Percentiles rank a stretch among this genome's conserved stretches.
Conservation (phyloP, 2,113 vertebrate species). For the Aptenodytes forsteri region DNA sequence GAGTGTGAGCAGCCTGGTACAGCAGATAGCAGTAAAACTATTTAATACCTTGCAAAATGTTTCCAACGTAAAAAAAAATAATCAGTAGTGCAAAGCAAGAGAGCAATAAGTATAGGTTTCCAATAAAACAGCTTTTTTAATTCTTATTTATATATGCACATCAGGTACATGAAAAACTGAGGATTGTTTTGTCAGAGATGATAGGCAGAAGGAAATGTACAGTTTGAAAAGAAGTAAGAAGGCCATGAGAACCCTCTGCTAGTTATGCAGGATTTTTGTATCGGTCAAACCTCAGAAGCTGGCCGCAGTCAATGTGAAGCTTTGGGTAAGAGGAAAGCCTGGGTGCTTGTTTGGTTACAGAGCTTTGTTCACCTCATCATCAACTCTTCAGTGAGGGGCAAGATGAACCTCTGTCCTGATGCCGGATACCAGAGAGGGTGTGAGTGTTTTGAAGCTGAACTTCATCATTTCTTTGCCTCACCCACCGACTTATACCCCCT, state of each 20-base stretch:
- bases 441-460: background rate
- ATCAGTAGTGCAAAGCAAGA: background rate
- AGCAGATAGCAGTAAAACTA: background rate
- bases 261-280: background rate
- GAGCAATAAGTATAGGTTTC: background rate
- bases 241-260: background rate
- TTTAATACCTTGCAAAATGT: background rate
- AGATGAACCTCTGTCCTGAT: background rate
- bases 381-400: background rate
- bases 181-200: background rate
- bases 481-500: background rate
- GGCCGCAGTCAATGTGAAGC: background rate
- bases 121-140: background rate
- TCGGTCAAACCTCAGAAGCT: background rate
- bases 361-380: background rate
- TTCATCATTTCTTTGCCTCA: background rate
- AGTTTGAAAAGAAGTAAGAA: background rate
- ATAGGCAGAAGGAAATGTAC: background rate
- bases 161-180: background rate
- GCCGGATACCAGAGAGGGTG: background rate
- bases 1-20: background rate
- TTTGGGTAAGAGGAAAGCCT: background rate
- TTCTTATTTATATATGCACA: background rate
- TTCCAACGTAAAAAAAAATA: background rate
- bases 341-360: background rate